Conservation (phyloP, 2,797 vertebrate genomes). For the Fringilla coelebs region DNA sequence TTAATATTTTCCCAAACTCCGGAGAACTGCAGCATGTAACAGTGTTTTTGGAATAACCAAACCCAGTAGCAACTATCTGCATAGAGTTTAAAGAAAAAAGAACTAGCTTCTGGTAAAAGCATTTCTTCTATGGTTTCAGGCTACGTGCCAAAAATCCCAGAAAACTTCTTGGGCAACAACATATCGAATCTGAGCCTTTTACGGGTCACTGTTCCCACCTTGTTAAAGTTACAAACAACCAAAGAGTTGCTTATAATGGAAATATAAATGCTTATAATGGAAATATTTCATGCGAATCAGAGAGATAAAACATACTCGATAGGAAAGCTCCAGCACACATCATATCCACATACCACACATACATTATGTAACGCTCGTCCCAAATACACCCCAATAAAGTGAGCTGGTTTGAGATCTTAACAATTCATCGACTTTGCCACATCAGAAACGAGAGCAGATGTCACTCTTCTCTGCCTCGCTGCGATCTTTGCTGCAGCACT, state of each 20-base stretch:
- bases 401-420: not conserved
- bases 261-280: not conserved
- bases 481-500: not conserved
- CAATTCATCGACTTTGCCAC: not conserved
- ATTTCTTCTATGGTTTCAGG: not conserved
- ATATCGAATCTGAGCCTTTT: not conserved
- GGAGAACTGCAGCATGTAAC: not conserved
- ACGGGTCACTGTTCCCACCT: not conserved
- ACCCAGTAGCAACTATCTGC: not conserved
- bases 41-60: not conserved
- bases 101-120: not conserved
- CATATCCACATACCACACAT: not conserved
- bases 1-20: not conserved
- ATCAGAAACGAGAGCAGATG: not conserved
- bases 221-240: not conserved
- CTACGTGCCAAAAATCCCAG: not conserved
- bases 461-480: not conserved
- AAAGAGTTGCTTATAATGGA: not conserved
- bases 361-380: constrained; percentile 9
- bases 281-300: not conserved
- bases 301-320: not conserved
- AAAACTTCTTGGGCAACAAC: not conserved
- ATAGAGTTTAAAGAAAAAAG: not conserved
- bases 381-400: not conserved
- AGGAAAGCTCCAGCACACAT: not conserved